Percentiles rank a stretch among this genome's conserved stretches.
Conservation (phyloP, 2,888 invertebrate genomes). For the Brachycybe producta region DNA sequence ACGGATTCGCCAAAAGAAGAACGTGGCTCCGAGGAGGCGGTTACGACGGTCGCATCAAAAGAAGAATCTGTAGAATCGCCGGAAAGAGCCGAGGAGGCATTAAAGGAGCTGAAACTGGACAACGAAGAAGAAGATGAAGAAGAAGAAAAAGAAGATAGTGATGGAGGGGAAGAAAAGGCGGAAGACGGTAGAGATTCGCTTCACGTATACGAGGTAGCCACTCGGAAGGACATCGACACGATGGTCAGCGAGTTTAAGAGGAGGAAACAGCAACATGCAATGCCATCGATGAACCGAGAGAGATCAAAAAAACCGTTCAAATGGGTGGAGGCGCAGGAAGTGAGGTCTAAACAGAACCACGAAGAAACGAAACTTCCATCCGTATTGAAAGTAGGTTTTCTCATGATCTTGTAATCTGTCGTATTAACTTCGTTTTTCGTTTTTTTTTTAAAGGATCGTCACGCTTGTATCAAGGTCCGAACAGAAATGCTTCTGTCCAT, state of each 20-base stretch:
- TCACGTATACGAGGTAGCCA: constrained; percentile 37
- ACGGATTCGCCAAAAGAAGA: constrained; percentile 18
- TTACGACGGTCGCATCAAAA: constrained; percentile 29
- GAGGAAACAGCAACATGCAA: constrained; percentile 39
- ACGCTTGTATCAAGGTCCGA: constrained; percentile 69
- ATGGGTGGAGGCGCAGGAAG: not conserved
- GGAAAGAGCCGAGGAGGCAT: constrained; percentile 27
- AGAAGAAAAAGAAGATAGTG: not conserved
- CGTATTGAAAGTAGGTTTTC: constrained; percentile 51
- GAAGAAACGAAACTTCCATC: constrained; percentile 10
- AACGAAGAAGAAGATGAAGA: constrained; percentile 16
- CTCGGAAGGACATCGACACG: constrained; percentile 37
- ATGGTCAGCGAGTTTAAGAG: constrained; percentile 43
- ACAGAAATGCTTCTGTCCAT: constrained; percentile 74
- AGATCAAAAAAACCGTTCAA: constrained; percentile 20
- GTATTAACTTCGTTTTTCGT: not conserved
- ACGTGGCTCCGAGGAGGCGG: constrained; percentile 18
- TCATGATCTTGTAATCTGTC: constrained; percentile 7
- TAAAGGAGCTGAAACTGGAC: constrained; percentile 23
- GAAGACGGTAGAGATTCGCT: constrained; percentile 20
- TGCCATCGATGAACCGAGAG: constrained; percentile 29
- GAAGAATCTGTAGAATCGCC: constrained; percentile 31
- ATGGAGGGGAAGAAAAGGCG: not conserved
- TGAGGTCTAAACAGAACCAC: not conserved
- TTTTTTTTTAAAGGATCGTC: constrained; percentile 52